A percentile compares a stretch with the other conserved stretches of the same genome.
Conservation (phyloP, 2,797 vertebrate species). For the Gymnodraco acuticeps region DNA sequence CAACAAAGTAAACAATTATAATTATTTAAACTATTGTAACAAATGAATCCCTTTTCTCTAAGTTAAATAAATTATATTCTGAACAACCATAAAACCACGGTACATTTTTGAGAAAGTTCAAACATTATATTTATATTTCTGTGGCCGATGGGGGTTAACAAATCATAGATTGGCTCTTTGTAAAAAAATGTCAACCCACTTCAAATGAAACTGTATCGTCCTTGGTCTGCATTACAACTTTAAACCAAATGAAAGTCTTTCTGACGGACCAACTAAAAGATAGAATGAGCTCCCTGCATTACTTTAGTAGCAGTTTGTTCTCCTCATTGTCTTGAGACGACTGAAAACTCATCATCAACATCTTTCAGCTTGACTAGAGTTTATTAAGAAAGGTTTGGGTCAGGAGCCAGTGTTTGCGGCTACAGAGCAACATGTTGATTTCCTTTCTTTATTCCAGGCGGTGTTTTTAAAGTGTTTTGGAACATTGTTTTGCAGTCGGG, state of each 20-base stretch:
- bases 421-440: constrained; percentile 29
- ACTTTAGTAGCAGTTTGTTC: neutral
- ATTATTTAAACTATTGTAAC: neutral
- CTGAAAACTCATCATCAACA: neutral
- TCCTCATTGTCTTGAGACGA: neutral
- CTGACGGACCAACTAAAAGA: too few species aligned
- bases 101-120: neutral
- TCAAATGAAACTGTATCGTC: neutral
- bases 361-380: constrained; percentile 1
- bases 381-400: constrained; percentile 14
- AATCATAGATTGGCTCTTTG: neutral
- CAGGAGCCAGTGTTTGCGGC: constrained; percentile 30
- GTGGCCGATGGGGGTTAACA: too few species aligned
- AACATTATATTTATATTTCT: neutral
- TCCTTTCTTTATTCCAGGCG: constrained; percentile 31
- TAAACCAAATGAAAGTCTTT: too few species aligned
- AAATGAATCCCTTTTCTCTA: neutral
- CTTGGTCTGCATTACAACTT: too few species aligned
- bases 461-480: constrained; percentile 45
- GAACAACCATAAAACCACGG: neutral
- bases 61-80: neutral
- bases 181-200: neutral
- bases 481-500: constrained; percentile 38
- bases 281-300: neutral
- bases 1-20: neutral